Evolutionary conservation across 2,797 vertebrate species (phyloP), one percentile per base, ranked within the genome.

Genomic region (Brotogeris chrysoptera): DNA sequence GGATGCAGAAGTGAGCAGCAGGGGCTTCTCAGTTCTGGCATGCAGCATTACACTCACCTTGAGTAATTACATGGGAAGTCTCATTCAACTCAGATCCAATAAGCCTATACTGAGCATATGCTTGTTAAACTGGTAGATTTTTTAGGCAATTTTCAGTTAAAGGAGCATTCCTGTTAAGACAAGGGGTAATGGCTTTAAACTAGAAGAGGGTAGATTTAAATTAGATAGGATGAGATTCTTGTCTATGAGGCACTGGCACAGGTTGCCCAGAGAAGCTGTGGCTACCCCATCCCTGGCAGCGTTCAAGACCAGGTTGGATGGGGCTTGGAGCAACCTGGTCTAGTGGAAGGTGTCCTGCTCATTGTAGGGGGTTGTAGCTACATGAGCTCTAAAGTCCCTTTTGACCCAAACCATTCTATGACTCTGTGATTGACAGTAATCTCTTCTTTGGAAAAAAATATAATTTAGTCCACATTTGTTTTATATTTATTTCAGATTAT

Each of bases 401-500:
- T 52, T 41, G 59, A 65, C 19, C 8, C 20, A 49, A 82, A 83
- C 28, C 28, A 50, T 44, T 38, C 46, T 25, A 30, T 60, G 25
- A 50, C 28, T 64, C 50, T 77, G 10, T 23, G 80, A 82, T 16
- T 66, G 60, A 81, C 53, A 88, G 89, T 80, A 86, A 93, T 79
- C 25, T 77, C 53, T 68, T 86, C 28, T 44, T 18, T 77, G 63
- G 36, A 17, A 78, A 88, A 88, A 73, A 88, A 34, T 4, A 13
- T 74, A n/a, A 87, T 65, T 82, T 80, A 60, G 19, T 47, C 34
- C 78, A 84, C 86, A 92, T 95, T 93, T 96, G 83, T 21, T 92
- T 85, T 80, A 82, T 41, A 92, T 96, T 78, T 93, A 85, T 86
- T 88, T 93, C 21, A 44, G 70, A 92, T 90, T 88, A 77, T 88